Evolutionary conservation across 1,140 invertebrate species (phyloP), one percentile per base, ranked within the genome.

Genomic region (Caenorhabditis latens): DNA sequence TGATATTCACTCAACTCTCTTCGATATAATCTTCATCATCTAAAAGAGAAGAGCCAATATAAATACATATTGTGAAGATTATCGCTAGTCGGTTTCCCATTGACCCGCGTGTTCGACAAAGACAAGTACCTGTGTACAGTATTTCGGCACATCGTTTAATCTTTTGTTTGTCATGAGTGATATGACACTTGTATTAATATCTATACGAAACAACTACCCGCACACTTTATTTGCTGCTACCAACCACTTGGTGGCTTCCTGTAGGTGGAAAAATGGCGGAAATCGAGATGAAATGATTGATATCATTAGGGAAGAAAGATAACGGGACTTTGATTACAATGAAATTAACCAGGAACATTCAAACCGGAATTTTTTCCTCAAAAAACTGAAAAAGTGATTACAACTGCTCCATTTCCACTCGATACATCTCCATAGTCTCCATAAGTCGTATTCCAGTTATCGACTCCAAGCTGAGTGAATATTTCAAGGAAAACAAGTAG

Each of bases 161-260:
- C 71, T 79, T 79, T 50, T 79, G 46, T 79, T 79, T 79, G 71
- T 79, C 71, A 11, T 79, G 46, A 79, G 71, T 79, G 71, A 79
- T 79, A 79, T 79, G 71, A 79, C 71, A 79, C 71, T 79, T 79
- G 71, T 79, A 79, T 79, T 79, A 79, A 79, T 79, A 71, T 71
- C n/a, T 71, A 79, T 50, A 79, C 46, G 71, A 79, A 79, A 50
- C 71, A 79, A 53, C 46, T 79, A 24, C 71, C 71, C 71, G 43
- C 71, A 79, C 4, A 40, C 11, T 79, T 42, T 67, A 40, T 67
- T 67, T 53, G 50, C 50, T 79, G 46, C 71, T 79, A 50, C 71
- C 65, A 65, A 19, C 43, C 67, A 71, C 24, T 40, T 32, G 63
- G 21, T 32, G 9, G 24, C 4, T 19, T 58, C 8, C 8, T 58